These are phyloP conservation scores for Ypsolopha sequella DNA, from an alignment of 2,888 invertebrate genomes.

Conservation along the genomic window DNA sequence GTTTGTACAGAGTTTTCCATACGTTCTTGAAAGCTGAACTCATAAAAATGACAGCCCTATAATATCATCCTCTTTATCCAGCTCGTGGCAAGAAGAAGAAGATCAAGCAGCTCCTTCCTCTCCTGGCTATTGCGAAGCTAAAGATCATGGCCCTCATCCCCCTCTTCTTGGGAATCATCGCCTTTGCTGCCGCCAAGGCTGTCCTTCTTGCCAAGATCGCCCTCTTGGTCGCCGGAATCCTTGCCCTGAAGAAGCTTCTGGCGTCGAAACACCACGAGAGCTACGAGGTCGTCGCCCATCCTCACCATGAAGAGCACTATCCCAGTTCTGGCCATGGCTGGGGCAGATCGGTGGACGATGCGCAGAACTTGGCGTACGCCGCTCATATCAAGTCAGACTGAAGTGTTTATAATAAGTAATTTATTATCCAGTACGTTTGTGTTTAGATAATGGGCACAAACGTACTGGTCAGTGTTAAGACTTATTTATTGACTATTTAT, in stretches of 20 bases:
- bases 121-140: conserved; percentile 81
- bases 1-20: too few species aligned
- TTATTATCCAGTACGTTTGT: background rate
- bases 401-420: conserved; percentile 3
- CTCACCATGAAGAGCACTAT: conserved; percentile 70
- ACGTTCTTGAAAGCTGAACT: too few species aligned
- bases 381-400: conserved; percentile 63
- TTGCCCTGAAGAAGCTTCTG: conserved; percentile 77
- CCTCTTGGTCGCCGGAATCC: conserved; percentile 80
- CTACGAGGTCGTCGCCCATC: conserved; percentile 82
- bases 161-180: conserved; percentile 79
- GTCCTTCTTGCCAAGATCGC: conserved; percentile 86
- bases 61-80: conserved; percentile 25
- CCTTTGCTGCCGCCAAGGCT: conserved; percentile 88
- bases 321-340: conserved; percentile 73
- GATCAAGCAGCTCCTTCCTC: conserved; percentile 80
- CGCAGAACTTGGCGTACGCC: conserved; percentile 72
- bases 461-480: conserved; percentile 25
- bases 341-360: conserved; percentile 69
- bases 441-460: background rate
- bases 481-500: conserved; percentile 56
- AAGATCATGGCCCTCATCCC: conserved; percentile 84
- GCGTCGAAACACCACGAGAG: conserved; percentile 77
- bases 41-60: conserved; percentile 10
- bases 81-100: conserved; percentile 86